Conservation (phyloP, 2,888 invertebrate species). For the Linnaemya tessellans region DNA sequence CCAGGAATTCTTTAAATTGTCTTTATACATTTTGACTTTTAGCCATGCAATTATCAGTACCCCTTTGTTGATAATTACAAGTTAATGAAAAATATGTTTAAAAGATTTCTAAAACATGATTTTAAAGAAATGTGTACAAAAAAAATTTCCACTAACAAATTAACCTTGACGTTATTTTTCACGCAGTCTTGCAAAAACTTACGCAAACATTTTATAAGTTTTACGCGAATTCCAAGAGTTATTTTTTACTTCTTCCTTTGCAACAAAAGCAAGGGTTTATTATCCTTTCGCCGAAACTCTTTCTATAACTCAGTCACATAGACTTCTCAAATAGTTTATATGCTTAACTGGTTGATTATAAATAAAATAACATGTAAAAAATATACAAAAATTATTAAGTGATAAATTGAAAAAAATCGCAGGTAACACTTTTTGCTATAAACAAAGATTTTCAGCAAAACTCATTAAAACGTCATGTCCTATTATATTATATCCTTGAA, state of each 20-base stretch:
- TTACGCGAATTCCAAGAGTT: conserved; percentile 7
- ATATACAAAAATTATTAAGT: conserved; percentile 44
- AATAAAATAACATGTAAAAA: conserved; percentile 33
- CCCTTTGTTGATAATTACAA: conserved; percentile 64
- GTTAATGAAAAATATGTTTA: conserved; percentile 35
- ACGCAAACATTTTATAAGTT: conserved; percentile 58
- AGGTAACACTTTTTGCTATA: conserved; percentile 30
- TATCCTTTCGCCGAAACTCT: conserved; percentile 72
- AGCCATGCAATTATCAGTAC: conserved; percentile 43
- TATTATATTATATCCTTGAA: conserved; percentile 40
- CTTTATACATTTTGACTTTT: conserved; percentile 51
- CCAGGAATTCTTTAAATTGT: conserved; percentile 10
- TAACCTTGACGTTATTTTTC: conserved; percentile 53
- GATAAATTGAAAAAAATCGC: conserved; percentile 46
- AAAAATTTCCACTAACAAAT: conserved; percentile 11
- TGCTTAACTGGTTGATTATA: conserved; percentile 47
- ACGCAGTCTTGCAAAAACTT: conserved; percentile 66
- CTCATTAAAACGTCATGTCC: conserved; percentile 26
- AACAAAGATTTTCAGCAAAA: background rate
- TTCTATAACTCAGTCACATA: conserved; percentile 31
- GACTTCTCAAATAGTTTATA: conserved; percentile 11
- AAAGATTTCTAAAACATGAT: conserved; percentile 35
- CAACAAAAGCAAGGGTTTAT: conserved; percentile 55
- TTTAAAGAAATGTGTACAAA: background rate
- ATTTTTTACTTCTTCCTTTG: background rate